Conservation (phyloP, 2,797 vertebrate genomes). For the Acipenser transmontanus region DNA sequence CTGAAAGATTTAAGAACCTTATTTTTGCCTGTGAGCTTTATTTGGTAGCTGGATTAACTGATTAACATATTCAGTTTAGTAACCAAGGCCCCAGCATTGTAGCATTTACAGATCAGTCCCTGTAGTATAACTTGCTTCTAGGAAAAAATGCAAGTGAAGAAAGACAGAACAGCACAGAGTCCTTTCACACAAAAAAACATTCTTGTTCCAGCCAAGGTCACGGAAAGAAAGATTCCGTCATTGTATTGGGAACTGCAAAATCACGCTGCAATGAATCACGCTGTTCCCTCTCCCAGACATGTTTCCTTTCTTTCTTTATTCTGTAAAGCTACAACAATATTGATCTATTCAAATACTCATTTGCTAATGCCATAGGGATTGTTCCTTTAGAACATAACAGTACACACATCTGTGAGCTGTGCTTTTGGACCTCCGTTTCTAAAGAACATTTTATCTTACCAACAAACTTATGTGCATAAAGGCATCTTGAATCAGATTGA, state of each 20-base stretch:
- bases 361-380: constrained; percentile 18
- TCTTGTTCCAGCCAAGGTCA: background rate
- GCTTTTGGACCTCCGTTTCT: too few species aligned
- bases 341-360: constrained; percentile 28
- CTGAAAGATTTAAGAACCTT: too few species aligned
- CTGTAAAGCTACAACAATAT: constrained; percentile 42
- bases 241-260: constrained; percentile 19
- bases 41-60: too few species aligned
- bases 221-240: background rate
- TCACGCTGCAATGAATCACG: constrained; percentile 11
- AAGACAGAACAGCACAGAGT: background rate
- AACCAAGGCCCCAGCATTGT: constrained; percentile 1
- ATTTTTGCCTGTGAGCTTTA: too few species aligned
- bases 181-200: too few species aligned
- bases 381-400: background rate
- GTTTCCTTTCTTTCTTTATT: constrained; percentile 25
- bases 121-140: background rate
- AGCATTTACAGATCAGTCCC: background rate
- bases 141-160: background rate
- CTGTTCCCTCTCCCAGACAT: constrained; percentile 27
- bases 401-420: too few species aligned
- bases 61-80: too few species aligned
- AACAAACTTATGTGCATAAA: too few species aligned
- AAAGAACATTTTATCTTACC: too few species aligned
- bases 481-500: too few species aligned